phyloP scores from a whole-genome alignment of 2,113 vertebrate genomes.

The Orthonyx spaldingii region DNA sequence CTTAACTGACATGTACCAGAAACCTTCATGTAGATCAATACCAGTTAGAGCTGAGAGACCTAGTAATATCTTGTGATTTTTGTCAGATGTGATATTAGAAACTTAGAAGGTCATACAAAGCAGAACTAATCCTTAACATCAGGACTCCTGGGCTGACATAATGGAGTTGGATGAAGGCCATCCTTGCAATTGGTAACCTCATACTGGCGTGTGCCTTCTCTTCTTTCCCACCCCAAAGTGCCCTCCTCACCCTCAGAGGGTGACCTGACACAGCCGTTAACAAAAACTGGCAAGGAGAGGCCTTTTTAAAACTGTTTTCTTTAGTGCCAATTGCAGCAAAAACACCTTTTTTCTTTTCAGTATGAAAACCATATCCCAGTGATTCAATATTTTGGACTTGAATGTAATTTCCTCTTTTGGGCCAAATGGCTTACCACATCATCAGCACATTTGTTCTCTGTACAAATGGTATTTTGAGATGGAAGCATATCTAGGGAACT shows the following conservation, averaged over 20 bases:
- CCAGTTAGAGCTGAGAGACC: background rate
- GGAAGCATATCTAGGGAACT: constrained; percentile 29
- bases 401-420: background rate
- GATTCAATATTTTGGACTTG: constrained; percentile 16
- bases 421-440: constrained; percentile 29
- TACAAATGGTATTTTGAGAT: constrained; percentile 17
- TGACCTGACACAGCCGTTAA: background rate
- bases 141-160: constrained; percentile 1
- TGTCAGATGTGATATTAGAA: background rate
- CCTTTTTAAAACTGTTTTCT: background rate
- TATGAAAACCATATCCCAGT: background rate
- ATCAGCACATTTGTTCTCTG: background rate
- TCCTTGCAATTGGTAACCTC: background rate
- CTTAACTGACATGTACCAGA: background rate
- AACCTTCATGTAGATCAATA: background rate
- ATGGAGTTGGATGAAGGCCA: background rate
- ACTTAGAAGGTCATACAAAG: background rate
- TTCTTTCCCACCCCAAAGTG: background rate
- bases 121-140: constrained; percentile 48
- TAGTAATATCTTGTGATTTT: background rate
- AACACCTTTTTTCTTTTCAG: background rate
- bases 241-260: background rate
- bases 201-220: background rate
- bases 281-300: background rate
- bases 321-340: background rate